Conservation (phyloP, 2,888 invertebrate genomes). For the Chirona hameri region DNA sequence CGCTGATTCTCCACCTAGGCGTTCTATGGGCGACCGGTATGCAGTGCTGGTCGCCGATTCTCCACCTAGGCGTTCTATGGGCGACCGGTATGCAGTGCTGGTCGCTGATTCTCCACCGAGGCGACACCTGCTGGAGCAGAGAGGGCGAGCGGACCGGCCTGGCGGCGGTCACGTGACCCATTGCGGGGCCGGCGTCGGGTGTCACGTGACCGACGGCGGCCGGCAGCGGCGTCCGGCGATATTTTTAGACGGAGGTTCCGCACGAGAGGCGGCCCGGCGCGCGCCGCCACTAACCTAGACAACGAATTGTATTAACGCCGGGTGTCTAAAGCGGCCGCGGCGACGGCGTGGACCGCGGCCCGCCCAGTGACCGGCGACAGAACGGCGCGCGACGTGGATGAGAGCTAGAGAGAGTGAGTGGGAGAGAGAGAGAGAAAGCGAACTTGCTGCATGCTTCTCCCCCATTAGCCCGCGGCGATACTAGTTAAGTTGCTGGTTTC, state of each 20-base stretch:
- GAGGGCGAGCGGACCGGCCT: no score
- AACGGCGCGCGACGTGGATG: background rate
- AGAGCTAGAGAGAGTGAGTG: no score
- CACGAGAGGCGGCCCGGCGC: background rate
- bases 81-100: no score
- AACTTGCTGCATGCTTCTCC: background rate
- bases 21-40: no score
- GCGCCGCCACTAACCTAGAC: background rate
- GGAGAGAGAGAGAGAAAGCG: background rate
- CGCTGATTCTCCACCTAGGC: no score
- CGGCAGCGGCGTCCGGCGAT: background rate
- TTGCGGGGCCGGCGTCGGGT: no score
- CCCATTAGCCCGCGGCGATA: background rate
- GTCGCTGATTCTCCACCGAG: no score
- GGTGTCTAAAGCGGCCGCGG: background rate
- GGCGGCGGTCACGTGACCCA: no score
- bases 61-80: no score
- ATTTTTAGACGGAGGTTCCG: background rate
- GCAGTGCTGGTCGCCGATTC: no score
- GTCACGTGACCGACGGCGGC: background rate
- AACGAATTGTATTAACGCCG: background rate
- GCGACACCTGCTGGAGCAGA: no score
- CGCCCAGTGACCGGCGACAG: background rate
- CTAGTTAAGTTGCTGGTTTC: conserved; percentile 4
- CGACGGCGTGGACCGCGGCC: background rate